Percentiles rank a stretch among this genome's conserved stretches.
phyloP scores from a whole-genome alignment of 1,140 invertebrate genomes.

The Lutraria rhynchaena region DNA sequence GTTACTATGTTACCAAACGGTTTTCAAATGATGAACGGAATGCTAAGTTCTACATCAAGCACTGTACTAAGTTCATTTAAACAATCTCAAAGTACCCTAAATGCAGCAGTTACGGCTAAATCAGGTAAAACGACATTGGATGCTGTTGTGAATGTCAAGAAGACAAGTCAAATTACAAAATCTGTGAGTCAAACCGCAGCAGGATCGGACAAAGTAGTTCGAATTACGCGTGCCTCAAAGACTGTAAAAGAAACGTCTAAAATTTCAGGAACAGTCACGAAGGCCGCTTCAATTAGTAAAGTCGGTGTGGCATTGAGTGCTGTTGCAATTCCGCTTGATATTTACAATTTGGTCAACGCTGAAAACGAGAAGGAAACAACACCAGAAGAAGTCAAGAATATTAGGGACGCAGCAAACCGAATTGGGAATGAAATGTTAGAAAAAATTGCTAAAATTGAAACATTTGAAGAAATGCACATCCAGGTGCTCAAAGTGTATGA shows the following conservation, averaged over 20 bases:
- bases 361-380: not conserved
- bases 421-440: not conserved
- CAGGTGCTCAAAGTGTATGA: not conserved
- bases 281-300: constrained; percentile 7
- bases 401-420: not conserved
- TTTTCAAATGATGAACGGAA: too few relatives aligned
- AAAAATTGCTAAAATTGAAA: not conserved
- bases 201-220: not conserved
- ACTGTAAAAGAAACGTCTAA: not conserved
- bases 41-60: too few relatives aligned
- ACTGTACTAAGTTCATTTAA: too few relatives aligned
- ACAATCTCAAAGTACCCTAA: too few relatives aligned
- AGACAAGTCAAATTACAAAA: not conserved
- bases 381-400: not conserved
- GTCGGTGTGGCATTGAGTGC: not conserved
- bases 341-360: constrained; percentile 1
- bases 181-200: not conserved
- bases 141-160: not conserved
- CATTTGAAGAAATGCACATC: not conserved
- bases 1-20: too few relatives aligned
- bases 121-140: not conserved
- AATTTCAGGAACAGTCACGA: not conserved
- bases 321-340: constrained; percentile 8
- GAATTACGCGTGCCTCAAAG: not conserved
- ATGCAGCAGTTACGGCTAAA: too few relatives aligned